Evolutionary conservation across 2,888 invertebrate genomes (phyloP).

Genomic region (Arctia plantaginis): DNA sequence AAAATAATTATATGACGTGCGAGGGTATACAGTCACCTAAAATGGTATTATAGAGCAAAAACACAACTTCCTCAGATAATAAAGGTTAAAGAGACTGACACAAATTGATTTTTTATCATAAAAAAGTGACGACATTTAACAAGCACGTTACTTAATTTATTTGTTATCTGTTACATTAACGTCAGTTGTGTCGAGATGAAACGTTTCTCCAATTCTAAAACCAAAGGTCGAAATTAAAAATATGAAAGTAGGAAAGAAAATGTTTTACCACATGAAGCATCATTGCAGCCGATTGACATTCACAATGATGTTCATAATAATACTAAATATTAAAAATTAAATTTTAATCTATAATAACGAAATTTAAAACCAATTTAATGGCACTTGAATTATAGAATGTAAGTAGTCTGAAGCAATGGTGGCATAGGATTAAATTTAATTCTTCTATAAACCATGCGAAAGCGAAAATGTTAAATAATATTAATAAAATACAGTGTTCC

Average conservation of each 20-base stretch:
- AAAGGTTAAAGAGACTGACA: conserved; percentile 67
- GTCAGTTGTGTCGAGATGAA: conserved; percentile 67
- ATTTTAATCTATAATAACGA: neutral
- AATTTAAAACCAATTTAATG: neutral
- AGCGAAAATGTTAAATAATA: neutral
- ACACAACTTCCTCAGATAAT: conserved; percentile 44
- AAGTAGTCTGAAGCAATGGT: neutral
- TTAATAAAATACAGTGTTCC: too few relatives aligned
- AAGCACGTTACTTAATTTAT: conserved; percentile 70
- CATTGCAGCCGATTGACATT: neutral
- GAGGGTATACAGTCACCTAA: conserved; percentile 33
- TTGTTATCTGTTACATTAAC: conserved; percentile 74
- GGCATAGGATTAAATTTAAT: neutral
- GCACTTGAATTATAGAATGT: neutral
- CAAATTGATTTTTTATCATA: conserved; percentile 82
- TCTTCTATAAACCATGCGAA: neutral
- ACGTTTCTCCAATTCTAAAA: conserved; percentile 26
- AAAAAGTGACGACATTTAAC: conserved; percentile 72
- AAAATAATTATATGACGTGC: conserved; percentile 6
- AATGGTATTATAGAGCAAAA: conserved; percentile 42
- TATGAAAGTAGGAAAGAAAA: neutral
- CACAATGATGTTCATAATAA: too few relatives aligned
- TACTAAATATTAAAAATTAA: neutral
- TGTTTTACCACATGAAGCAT: neutral
- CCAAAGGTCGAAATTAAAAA: neutral